A percentile compares a stretch with the other conserved stretches of the same genome.
Conservation (phyloP, 92 coral and sea anemone species). For the Palythoa caribaeorum region DNA sequence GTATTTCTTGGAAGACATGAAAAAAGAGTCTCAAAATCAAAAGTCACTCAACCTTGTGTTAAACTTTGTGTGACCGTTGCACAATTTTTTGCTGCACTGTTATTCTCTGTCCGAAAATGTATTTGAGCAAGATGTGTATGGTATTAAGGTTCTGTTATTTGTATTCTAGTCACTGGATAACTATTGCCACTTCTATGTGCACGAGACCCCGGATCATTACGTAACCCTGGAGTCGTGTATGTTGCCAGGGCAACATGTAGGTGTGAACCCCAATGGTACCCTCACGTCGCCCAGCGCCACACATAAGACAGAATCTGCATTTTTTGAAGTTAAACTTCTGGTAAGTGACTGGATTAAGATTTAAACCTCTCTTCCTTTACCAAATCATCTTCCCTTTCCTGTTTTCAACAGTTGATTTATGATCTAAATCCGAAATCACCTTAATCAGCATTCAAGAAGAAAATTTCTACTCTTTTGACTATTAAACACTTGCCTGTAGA, state of each 20-base stretch:
- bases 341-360: conserved; percentile 30
- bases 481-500: no score
- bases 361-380: background rate
- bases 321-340: conserved; percentile 66
- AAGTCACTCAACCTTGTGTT: no score
- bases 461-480: no score
- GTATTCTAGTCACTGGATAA: conserved; percentile 52
- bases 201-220: conserved; percentile 71
- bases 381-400: background rate
- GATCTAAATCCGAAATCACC: background rate
- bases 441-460: no score
- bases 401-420: background rate
- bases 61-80: background rate
- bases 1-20: no score
- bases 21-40: no score
- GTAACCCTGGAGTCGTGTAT: conserved; percentile 68
- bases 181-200: conserved; percentile 65
- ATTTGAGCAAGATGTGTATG: background rate
- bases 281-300: conserved; percentile 51
- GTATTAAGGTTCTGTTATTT: background rate
- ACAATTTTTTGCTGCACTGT: background rate
- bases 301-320: conserved; percentile 50
- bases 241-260: conserved; percentile 70
- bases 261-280: conserved; percentile 48
- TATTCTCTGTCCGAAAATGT: background rate